These are phyloP conservation scores for Porites australiensis DNA, from an alignment of 64 coral and sea anemone genomes.

Conservation along the genomic window DNA sequence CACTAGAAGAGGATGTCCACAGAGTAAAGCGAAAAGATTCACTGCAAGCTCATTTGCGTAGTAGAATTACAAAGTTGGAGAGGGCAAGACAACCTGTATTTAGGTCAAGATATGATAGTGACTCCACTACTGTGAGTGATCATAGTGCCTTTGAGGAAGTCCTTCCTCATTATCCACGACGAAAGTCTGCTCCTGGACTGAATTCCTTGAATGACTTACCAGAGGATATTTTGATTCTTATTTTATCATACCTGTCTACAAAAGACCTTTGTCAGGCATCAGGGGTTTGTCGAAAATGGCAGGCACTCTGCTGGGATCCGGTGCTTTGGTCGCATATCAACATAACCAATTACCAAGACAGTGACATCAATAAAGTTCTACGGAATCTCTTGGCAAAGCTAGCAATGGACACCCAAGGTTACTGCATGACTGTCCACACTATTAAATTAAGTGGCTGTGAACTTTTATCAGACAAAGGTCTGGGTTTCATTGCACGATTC, in stretches of 20 bases:
- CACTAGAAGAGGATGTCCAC: constrained; percentile 42
- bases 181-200: constrained; percentile 21
- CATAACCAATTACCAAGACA: constrained; percentile 90
- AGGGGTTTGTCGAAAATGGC: constrained; percentile 93
- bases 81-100: constrained; percentile 11
- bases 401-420: constrained; percentile 89
- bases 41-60: constrained; percentile 84
- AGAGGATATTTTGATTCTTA: constrained; percentile 83
- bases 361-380: constrained; percentile 94
- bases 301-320: constrained; percentile 95
- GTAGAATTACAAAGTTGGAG: constrained; percentile 76
- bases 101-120: constrained; percentile 75
- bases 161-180: constrained; percentile 35
- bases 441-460: constrained; percentile 96
- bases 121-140: constrained; percentile 91
- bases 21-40: constrained; percentile 85
- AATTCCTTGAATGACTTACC: constrained; percentile 82
- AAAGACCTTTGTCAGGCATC: constrained; percentile 88
- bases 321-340: constrained; percentile 81
- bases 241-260: constrained; percentile 87
- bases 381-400: constrained; percentile 83
- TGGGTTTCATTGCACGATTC: constrained; percentile 88
- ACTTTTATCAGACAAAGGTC: constrained; percentile 90
- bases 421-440: constrained; percentile 83
- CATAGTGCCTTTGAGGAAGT: constrained; percentile 77